Conservation (phyloP, 2,113 vertebrate genomes). For the Perca flavescens region DNA sequence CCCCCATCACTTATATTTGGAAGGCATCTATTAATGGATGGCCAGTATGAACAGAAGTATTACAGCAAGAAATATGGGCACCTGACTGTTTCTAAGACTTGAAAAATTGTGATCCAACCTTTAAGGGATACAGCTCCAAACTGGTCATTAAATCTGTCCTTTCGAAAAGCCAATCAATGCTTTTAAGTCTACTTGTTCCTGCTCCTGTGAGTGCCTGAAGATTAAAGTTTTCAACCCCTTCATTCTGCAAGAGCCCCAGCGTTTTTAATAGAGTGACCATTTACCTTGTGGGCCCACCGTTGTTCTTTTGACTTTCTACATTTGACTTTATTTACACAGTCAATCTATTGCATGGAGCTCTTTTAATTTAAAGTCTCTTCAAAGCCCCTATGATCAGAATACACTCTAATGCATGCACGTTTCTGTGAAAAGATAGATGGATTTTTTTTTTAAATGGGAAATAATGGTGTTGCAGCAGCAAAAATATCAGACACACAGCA, state of each 20-base stretch:
- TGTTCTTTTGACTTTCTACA: constrained; percentile 2
- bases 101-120: no score
- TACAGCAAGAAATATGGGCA: no score
- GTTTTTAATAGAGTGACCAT: constrained; percentile 10
- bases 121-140: no score
- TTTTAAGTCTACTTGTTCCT: background rate
- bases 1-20: no score
- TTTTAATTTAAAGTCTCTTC: constrained; percentile 16
- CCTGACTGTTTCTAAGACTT: no score
- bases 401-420: background rate
- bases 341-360: background rate
- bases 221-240: constrained; percentile 3
- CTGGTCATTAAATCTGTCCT: background rate
- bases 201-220: background rate
- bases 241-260: background rate
- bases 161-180: background rate
- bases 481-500: no score
- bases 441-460: no score
- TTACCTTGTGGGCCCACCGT: background rate
- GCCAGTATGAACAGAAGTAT: no score
- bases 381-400: background rate
- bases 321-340: background rate
- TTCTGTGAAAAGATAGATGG: background rate
- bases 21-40: no score
- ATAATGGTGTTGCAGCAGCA: no score